Evolutionary conservation across 92 coral and sea anemone genomes (phyloP).

Genomic region (Epizoanthus scotinus): DNA sequence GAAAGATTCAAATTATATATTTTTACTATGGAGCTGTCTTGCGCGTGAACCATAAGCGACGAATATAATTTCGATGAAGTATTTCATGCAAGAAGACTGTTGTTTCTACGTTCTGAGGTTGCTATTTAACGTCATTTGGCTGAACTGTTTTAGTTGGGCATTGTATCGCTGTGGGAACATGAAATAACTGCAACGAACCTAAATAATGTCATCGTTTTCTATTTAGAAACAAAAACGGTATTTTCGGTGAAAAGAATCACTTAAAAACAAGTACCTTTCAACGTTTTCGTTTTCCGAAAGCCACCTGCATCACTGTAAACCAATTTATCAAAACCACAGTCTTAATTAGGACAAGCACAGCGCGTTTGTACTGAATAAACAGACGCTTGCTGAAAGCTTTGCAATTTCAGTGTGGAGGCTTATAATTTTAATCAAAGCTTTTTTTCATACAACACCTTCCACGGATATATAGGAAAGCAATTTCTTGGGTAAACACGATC

Average conservation of each 20-base stretch:
- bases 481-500: conserved; percentile 35
- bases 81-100: too few relatives aligned
- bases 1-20: background rate
- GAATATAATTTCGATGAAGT: too few relatives aligned
- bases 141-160: too few relatives aligned
- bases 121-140: too few relatives aligned
- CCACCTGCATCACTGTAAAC: conserved; percentile 24
- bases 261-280: background rate
- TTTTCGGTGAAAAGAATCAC: background rate
- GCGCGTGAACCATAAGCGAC: too few relatives aligned
- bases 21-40: background rate
- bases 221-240: background rate
- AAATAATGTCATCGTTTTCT: background rate
- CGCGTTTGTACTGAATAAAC: conserved; percentile 18
- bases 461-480: conserved; percentile 23
- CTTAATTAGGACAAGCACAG: conserved; percentile 10
- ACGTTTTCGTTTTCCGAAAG: background rate
- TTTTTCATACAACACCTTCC: conserved; percentile 38
- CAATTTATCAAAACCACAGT: conserved; percentile 28
- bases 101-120: too few relatives aligned
- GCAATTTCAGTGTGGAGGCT: conserved; percentile 7
- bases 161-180: too few relatives aligned
- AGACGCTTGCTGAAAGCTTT: conserved; percentile 28
- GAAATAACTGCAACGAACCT: too few relatives aligned
- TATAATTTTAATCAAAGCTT: conserved; percentile 34